Conservation (phyloP, 2,113 vertebrate genomes). For the Apodemus sylvaticus region DNA sequence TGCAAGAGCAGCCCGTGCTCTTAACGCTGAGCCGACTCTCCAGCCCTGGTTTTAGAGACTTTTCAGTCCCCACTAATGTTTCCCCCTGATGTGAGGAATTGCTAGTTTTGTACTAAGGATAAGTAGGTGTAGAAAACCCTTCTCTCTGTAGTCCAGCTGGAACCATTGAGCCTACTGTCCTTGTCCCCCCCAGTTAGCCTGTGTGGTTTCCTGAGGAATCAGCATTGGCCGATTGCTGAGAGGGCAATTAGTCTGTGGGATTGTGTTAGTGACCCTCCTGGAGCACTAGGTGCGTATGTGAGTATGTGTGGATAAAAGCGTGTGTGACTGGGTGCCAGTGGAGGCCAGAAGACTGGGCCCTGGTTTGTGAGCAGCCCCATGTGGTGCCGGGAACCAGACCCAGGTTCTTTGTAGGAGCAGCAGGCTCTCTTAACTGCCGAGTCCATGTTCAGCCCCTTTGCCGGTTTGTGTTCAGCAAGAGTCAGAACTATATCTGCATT, state of each 20-base stretch:
- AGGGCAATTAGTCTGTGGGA: constrained; percentile 63
- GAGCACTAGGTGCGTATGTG: not conserved
- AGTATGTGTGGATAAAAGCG: not conserved
- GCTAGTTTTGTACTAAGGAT: not conserved
- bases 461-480: constrained; percentile 30
- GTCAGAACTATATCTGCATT: constrained; percentile 63
- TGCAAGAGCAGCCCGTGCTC: not conserved
- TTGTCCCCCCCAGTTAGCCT: constrained; percentile 46
- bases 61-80: not conserved
- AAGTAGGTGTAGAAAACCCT: not conserved
- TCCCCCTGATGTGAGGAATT: not conserved
- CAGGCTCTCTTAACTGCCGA: not conserved
- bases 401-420: too few species aligned
- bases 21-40: not conserved
- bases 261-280: constrained; percentile 48
- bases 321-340: not conserved
- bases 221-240: constrained; percentile 65
- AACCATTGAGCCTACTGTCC: constrained; percentile 15
- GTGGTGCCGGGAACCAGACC: not conserved
- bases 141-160: not conserved
- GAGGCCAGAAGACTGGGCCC: not conserved
- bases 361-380: not conserved
- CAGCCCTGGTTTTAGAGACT: not conserved
- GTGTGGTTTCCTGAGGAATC: constrained; percentile 47
- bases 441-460: not conserved